Evolutionary conservation across 2,113 vertebrate species (phyloP).

Genomic region (Lophura nycthemera): DNA sequence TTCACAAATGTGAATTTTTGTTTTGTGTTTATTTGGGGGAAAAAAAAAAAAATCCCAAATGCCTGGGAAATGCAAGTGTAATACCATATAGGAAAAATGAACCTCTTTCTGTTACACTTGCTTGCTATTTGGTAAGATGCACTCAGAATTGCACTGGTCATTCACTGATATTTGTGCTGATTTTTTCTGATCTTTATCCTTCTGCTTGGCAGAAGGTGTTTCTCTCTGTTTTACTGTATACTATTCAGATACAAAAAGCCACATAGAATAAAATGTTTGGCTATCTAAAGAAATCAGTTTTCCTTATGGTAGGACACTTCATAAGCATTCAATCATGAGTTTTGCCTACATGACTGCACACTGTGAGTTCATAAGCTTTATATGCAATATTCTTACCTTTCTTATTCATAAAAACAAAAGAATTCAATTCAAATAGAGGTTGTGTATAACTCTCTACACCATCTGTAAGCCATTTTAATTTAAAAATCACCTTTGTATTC

Average conservation of each 20-base stretch:
- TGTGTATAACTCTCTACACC: neutral
- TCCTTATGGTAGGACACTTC: neutral
- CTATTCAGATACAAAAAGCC: neutral
- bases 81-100: neutral
- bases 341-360: neutral
- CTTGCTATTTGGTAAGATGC: neutral
- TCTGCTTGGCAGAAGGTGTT: neutral
- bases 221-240: neutral
- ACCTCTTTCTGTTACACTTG: neutral
- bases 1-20: neutral
- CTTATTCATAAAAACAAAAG: neutral
- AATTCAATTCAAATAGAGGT: neutral
- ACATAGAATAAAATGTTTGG: neutral
- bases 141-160: neutral
- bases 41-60: neutral
- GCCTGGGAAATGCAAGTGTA: neutral
- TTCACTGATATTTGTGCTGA: neutral
- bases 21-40: neutral
- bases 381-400: neutral
- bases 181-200: neutral
- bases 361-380: slow-evolving; percentile 2
- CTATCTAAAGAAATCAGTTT: neutral
- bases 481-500: slow-evolving; percentile 4
- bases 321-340: neutral
- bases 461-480: neutral